Evolutionary conservation across 2,888 invertebrate genomes (phyloP).

Genomic region (Apodemia hepburni): DNA sequence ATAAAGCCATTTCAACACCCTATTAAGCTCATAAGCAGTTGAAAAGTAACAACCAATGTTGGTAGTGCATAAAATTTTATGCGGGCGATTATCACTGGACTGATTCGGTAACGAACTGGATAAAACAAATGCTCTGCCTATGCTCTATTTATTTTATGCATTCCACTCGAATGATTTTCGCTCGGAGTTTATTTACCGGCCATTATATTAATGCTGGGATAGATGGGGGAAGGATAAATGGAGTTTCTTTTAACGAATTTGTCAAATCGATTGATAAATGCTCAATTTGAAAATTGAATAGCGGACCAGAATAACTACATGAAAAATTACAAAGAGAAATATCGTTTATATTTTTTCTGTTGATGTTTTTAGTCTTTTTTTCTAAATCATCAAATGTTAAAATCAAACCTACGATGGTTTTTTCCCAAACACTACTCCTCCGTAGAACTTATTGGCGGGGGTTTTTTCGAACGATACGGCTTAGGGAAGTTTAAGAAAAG

Average conservation of each 20-base stretch:
- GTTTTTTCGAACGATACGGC: no score
- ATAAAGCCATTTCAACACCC: conserved; percentile 3
- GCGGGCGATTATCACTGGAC: conserved; percentile 31
- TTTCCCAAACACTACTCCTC: no score
- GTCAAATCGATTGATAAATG: conserved; percentile 41
- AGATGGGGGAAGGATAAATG: conserved; percentile 30
- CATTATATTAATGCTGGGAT: conserved; percentile 49
- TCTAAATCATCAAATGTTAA: no score
- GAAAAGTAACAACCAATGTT: conserved; percentile 11
- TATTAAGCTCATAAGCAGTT: conserved; percentile 13
- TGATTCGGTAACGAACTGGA: conserved; percentile 36
- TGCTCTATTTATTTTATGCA: conserved; percentile 52
- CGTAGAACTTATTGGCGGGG: no score
- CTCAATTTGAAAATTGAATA: neutral
- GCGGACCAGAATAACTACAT: neutral
- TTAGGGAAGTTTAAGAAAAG: no score
- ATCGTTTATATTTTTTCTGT: neutral
- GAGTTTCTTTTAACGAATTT: conserved; percentile 46
- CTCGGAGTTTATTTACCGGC: conserved; percentile 50
- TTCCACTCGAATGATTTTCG: conserved; percentile 48
- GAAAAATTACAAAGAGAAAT: neutral
- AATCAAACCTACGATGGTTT: no score
- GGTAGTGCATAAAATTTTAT: conserved; percentile 37
- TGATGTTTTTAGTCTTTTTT: no score
- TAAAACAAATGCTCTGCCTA: conserved; percentile 36